phyloP scores from a whole-genome alignment of 1,140 invertebrate species.

The Aphaenogaster ashmeadi region DNA sequence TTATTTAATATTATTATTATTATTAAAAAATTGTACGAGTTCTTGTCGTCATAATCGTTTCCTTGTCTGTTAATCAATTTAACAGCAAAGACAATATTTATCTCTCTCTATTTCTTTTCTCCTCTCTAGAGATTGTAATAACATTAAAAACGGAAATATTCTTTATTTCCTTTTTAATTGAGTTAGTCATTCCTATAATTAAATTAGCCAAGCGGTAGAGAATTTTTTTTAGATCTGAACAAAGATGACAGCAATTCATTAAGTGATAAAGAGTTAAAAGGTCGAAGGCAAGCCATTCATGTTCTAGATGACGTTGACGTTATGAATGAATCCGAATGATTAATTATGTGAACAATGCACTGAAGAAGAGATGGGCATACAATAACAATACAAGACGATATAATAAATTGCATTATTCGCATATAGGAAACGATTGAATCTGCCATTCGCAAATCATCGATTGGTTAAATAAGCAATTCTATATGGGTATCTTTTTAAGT shows the following conservation, averaged over 20 bases:
- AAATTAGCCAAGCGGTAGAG: conserved; percentile 1
- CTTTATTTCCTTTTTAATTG: conserved; percentile 7
- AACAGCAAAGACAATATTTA: background rate
- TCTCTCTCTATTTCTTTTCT: background rate
- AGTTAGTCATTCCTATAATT: conserved; percentile 17
- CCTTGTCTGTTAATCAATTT: background rate
- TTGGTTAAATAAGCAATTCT: background rate
- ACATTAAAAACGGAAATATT: background rate
- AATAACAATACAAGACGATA: background rate
- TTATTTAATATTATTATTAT: conserved; percentile 15
- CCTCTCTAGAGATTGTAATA: background rate
- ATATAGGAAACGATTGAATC: background rate
- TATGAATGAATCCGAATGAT: conserved; percentile 20
- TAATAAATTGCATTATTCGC: background rate
- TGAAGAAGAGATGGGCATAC: background rate
- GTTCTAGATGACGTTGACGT: background rate
- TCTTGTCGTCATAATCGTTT: background rate
- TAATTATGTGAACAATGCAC: conserved; percentile 10
- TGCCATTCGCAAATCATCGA: background rate
- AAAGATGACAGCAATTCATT: conserved; percentile 33
- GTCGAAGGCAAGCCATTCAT: background rate
- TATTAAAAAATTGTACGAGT: background rate
- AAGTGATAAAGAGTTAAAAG: conserved; percentile 33
- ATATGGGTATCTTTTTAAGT: background rate
- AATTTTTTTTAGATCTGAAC: background rate